These are phyloP conservation scores for Rhea americana DNA, from an alignment of 2,113 vertebrate genomes.

Conservation along the genomic window DNA sequence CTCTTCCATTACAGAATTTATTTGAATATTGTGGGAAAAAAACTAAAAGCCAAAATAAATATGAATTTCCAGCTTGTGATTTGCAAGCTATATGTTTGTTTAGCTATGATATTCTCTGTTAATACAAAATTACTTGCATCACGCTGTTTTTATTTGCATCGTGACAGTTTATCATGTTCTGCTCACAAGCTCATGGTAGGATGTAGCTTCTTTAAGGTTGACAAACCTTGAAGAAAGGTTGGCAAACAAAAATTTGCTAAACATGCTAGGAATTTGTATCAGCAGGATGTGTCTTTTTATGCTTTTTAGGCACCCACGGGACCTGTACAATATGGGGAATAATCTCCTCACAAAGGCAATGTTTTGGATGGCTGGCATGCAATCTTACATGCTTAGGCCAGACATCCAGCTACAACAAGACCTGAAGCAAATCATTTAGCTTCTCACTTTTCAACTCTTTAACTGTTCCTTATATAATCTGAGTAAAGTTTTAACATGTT, in stretches of 20 bases:
- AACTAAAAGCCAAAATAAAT: neutral
- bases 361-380: neutral
- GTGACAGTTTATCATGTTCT: neutral
- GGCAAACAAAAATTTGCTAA: neutral
- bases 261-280: neutral
- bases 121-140: neutral
- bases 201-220: neutral
- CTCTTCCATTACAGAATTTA: neutral
- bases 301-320: neutral
- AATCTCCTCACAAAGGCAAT: neutral
- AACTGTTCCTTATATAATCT: neutral
- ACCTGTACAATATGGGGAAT: neutral
- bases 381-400: neutral
- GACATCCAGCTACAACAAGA: neutral
- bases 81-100: neutral
- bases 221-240: neutral
- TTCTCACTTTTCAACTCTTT: neutral
- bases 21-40: slow-evolving; percentile 1
- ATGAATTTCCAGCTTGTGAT: neutral
- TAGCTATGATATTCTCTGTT: neutral
- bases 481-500: neutral
- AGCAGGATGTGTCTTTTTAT: neutral
- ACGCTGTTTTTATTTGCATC: neutral
- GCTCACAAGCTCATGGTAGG: neutral
- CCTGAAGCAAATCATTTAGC: neutral